phyloP scores from a whole-genome alignment of 2,113 vertebrate genomes.

The Ifrita kowaldi region DNA sequence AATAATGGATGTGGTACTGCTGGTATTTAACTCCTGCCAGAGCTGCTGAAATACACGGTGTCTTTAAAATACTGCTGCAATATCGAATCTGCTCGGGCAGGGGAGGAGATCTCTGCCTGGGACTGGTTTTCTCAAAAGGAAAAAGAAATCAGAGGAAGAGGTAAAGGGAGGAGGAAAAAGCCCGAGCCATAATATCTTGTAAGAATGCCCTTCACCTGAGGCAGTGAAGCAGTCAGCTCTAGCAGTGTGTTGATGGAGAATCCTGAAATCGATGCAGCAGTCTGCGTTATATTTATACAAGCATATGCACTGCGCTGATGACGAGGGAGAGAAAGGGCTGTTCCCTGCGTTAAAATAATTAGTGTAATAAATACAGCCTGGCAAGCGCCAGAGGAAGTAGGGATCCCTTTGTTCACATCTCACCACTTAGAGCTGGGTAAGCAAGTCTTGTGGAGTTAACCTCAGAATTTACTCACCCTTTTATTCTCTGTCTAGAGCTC shows the following conservation, averaged over 20 bases:
- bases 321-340: not conserved
- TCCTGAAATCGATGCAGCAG: not conserved
- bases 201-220: not conserved
- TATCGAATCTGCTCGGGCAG: not conserved
- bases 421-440: not conserved
- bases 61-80: not conserved
- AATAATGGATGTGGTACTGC: conserved; percentile 12
- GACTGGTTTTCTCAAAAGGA: not conserved
- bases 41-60: not conserved
- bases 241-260: not conserved
- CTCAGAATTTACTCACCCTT: not conserved
- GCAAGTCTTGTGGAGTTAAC: not conserved
- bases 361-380: conserved; percentile 32
- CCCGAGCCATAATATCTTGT: not conserved
- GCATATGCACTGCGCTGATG: not conserved
- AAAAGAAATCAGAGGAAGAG: not conserved
- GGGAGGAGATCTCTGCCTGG: not conserved
- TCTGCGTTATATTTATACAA: not conserved
- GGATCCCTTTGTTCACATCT: conserved; percentile 24
- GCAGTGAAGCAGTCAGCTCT: not conserved
- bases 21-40: conserved; percentile 10
- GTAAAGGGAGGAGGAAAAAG: not conserved
- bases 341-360: conserved; percentile 20
- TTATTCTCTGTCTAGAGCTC: not conserved
- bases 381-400: not conserved